These are phyloP conservation scores for Daphoenositta chrysoptera DNA, from an alignment of 2,113 vertebrate species.

Conservation along the genomic window DNA sequence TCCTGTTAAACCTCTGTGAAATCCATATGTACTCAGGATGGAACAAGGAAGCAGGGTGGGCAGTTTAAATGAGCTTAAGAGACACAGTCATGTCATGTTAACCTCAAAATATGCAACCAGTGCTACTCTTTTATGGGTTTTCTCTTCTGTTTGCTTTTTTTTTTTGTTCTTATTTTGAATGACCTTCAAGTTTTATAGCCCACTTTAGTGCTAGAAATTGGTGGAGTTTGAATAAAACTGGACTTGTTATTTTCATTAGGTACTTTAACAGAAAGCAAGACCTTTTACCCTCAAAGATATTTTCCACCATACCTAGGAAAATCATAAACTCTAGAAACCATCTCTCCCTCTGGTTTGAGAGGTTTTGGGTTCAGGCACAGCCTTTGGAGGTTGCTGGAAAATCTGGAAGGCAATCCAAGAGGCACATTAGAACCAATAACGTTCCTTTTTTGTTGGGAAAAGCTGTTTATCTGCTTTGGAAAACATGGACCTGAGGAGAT, in stretches of 20 bases:
- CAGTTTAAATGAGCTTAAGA: conserved; percentile 51
- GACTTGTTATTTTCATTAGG: not conserved
- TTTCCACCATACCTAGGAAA: not conserved
- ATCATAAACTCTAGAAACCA: not conserved
- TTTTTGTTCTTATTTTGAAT: not conserved
- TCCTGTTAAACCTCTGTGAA: conserved; percentile 27
- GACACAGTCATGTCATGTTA: not conserved
- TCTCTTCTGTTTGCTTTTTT: not conserved
- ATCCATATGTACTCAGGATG: not conserved
- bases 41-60: conserved; percentile 24
- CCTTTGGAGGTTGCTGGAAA: not conserved
- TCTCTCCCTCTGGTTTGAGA: not conserved
- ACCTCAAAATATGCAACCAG: not conserved
- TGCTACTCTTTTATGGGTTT: not conserved
- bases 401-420: not conserved
- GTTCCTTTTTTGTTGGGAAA: not conserved
- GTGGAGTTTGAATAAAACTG: not conserved
- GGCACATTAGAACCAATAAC: not conserved
- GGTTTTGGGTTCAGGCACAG: not conserved
- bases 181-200: not conserved
- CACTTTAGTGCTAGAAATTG: not conserved
- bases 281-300: not conserved
- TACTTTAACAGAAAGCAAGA: not conserved
- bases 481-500: not conserved
- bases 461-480: not conserved